Evolutionary conservation across 1,140 invertebrate genomes (phyloP), one percentile per base, ranked within the genome.

Genomic region (Cheumatopsyche charites): DNA sequence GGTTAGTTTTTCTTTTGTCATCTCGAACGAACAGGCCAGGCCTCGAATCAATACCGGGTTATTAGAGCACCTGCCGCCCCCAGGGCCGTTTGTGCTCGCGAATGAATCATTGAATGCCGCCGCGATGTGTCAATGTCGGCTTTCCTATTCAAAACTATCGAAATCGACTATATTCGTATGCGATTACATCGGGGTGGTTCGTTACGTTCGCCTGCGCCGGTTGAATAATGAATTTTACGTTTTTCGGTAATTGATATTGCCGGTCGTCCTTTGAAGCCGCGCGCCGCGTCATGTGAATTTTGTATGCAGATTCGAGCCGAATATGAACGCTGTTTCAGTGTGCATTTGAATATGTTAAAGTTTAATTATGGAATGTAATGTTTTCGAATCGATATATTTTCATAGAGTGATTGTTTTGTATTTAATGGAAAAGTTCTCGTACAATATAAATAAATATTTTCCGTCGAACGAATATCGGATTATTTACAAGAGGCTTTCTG

Each of bases 31-130:
- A 41, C 62, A 21, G 62, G n/a, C 62, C 62, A 19, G 19, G 29
- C 62, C 62, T 63, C 13, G 55, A 58, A 58, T 58, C 55, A 58
- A 58, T 58, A 58, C 23, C 23, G 11, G 11, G 55, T 25, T 58
- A 58, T 58, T 58, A 58, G 23, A 58, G 55, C 55, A 58, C 55
- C 55, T 58, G 55, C 11, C 55, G 9, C 23, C 23, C 19, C 11
- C 19, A 23, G 9, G 29, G 29, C 23, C n/a, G 15, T 49, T 52
- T 12, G 41, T n/a, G 43, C 13, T 7, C 13, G 29, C 23, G 55
- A 5, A 58, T 58, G 55, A 58, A 58, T 58, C 21, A 58, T 58
- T 58, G 17, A 58, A 26, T 25, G 5, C 23, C 4, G 12, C 12
- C 25, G 12, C 21, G 13, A 25, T 58, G 23, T 26, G 21, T 58